Conservation (phyloP, 2,888 invertebrate genomes). For the Cheilosia impressa region DNA sequence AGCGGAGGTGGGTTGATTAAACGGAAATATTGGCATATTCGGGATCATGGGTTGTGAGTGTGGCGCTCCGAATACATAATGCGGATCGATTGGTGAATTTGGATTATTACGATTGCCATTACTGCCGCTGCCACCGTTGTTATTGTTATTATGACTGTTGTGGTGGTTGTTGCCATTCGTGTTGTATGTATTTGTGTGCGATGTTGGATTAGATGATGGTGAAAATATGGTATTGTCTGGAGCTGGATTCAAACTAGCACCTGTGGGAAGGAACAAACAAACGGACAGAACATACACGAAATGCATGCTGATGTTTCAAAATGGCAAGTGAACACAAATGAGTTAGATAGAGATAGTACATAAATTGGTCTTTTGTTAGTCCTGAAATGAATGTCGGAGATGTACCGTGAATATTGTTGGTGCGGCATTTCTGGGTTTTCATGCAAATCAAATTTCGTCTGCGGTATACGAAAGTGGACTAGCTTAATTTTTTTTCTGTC, state of each 20-base stretch:
- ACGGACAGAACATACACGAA: slow-evolving; percentile 52
- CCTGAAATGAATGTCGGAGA: too few species aligned
- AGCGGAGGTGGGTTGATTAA: slow-evolving; percentile 81
- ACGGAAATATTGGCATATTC: slow-evolving; percentile 83
- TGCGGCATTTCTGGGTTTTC: background rate
- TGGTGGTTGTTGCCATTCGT: slow-evolving; percentile 75
- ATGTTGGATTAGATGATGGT: slow-evolving; percentile 82
- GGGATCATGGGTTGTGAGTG: slow-evolving; percentile 82
- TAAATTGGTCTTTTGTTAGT: background rate
- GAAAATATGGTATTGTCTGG: slow-evolving; percentile 81
- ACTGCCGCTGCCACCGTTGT: slow-evolving; percentile 68
- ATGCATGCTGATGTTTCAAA: slow-evolving; percentile 54
- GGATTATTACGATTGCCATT: slow-evolving; percentile 80
- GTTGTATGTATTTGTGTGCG: slow-evolving; percentile 81
- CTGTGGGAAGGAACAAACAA: slow-evolving; percentile 77
- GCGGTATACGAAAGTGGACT: too few species aligned
- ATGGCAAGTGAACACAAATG: slow-evolving; percentile 46
- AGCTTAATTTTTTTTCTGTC: too few species aligned
- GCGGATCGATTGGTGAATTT: slow-evolving; percentile 84
- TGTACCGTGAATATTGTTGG: background rate
- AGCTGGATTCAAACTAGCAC: slow-evolving; percentile 83
- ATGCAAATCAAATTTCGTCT: background rate
- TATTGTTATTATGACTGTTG: slow-evolving; percentile 75
- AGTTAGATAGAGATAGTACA: background rate
- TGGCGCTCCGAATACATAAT: slow-evolving; percentile 83